A percentile compares a stretch with the other conserved stretches of the same genome.
phyloP scores from a whole-genome alignment of 2,888 invertebrate genomes.

The Pinctada fucata region DNA sequence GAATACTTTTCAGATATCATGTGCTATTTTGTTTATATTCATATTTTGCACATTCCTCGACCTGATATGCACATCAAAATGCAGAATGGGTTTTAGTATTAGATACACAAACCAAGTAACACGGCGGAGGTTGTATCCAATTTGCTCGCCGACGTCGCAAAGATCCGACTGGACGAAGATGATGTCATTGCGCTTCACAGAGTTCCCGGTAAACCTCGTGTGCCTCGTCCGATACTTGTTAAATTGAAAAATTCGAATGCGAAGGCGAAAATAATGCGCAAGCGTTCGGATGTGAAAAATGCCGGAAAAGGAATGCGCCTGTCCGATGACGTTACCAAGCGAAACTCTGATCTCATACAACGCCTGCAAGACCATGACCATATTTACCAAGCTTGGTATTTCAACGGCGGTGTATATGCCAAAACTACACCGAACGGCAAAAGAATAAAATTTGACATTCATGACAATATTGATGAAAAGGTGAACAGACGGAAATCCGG shows the following conservation, averaged over 20 bases:
- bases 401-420: constrained; percentile 2
- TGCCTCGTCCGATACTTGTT: not conserved
- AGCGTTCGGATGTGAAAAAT: constrained; percentile 1
- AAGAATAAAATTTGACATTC: not conserved
- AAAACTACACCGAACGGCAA: not conserved
- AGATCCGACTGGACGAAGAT: not conserved
- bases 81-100: too few species aligned
- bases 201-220: not conserved
- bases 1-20: too few species aligned
- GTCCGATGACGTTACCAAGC: constrained; percentile 4
- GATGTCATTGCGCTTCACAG: constrained; percentile 1
- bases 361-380: not conserved
- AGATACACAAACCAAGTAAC: not conserved
- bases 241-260: constrained; percentile 1
- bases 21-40: too few species aligned
- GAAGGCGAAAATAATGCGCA: not conserved
- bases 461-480: too few species aligned
- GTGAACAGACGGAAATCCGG: too few species aligned
- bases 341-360: not conserved
- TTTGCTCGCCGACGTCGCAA: not conserved
- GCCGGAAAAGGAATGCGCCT: constrained; percentile 6
- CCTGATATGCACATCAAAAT: too few species aligned
- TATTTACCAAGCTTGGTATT: not conserved
- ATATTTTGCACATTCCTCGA: too few species aligned
- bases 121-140: not conserved